Conservation (phyloP, 2,888 invertebrate genomes). For the Catonia carolina region DNA sequence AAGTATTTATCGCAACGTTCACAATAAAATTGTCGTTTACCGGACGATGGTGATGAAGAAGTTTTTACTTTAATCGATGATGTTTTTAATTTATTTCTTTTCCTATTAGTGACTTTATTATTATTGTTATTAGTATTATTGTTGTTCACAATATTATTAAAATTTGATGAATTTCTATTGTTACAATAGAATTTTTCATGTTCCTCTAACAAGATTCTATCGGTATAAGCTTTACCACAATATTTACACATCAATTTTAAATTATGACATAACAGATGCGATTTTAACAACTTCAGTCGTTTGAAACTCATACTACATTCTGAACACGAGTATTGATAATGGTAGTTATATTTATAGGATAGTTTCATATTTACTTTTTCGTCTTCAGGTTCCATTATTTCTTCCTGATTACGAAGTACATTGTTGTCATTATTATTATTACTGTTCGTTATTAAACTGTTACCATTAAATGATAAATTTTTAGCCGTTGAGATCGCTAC, state of each 20-base stretch:
- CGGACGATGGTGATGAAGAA: neutral
- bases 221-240: slow-evolving; percentile 27
- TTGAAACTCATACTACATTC: slow-evolving; percentile 31
- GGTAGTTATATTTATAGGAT: too few species aligned
- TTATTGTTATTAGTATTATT: too few species aligned
- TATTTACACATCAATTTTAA: slow-evolving; percentile 25
- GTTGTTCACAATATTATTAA: too few species aligned
- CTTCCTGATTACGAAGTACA: too few species aligned
- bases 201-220: slow-evolving; percentile 24
- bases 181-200: slow-evolving; percentile 27
- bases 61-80: neutral
- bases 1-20: slow-evolving; percentile 31
- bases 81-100: neutral
- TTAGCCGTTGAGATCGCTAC: slow-evolving; percentile 32
- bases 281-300: slow-evolving; percentile 26
- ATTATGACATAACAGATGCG: slow-evolving; percentile 20
- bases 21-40: slow-evolving; percentile 28
- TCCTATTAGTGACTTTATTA: too few species aligned
- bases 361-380: too few species aligned
- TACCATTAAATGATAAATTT: neutral
- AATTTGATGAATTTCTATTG: too few species aligned
- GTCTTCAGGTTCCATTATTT: too few species aligned
- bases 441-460: neutral
- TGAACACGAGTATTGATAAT: slow-evolving; percentile 26
- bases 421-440: neutral